A percentile compares a stretch with the other conserved stretches of the same genome.
Conservation (phyloP, 2,888 invertebrate species). For the Byasa hedistus region DNA sequence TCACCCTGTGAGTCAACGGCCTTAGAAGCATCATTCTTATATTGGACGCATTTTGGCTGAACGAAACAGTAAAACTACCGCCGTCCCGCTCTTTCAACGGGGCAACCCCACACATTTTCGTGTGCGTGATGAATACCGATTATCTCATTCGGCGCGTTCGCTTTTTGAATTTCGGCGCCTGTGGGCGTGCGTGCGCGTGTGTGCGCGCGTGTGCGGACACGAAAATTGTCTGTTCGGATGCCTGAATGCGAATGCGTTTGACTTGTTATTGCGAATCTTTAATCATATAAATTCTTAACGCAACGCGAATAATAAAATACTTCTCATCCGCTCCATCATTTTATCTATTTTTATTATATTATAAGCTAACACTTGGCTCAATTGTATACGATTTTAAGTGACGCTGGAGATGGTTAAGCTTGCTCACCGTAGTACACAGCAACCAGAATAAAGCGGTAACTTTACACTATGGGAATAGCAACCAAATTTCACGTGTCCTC, state of each 20-base stretch:
- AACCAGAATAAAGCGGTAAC: no score
- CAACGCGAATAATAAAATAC: constrained; percentile 39
- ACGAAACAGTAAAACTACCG: constrained; percentile 60
- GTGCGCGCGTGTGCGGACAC: constrained; percentile 57
- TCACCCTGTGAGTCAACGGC: constrained; percentile 65
- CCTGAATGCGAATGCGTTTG: constrained; percentile 55
- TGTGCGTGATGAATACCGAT: constrained; percentile 75
- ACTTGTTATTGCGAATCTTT: constrained; percentile 46
- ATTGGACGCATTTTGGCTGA: constrained; percentile 76
- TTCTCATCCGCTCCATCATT: constrained; percentile 34
- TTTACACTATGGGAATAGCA: no score
- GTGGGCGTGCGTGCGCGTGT: constrained; percentile 47
- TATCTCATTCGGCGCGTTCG: constrained; percentile 64
- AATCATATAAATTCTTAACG: constrained; percentile 53
- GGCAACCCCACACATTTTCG: constrained; percentile 62
- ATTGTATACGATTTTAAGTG: no score
- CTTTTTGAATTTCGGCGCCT: constrained; percentile 64
- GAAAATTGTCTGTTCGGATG: constrained; percentile 66
- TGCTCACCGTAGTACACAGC: no score
- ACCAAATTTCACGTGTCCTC: no score
- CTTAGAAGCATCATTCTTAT: constrained; percentile 77
- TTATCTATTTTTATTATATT: no score
- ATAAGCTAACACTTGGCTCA: no score
- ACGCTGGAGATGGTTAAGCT: no score
- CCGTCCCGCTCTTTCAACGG: constrained; percentile 55